phyloP scores from a whole-genome alignment of 2,888 invertebrate genomes.

The Artemia sp. region DNA sequence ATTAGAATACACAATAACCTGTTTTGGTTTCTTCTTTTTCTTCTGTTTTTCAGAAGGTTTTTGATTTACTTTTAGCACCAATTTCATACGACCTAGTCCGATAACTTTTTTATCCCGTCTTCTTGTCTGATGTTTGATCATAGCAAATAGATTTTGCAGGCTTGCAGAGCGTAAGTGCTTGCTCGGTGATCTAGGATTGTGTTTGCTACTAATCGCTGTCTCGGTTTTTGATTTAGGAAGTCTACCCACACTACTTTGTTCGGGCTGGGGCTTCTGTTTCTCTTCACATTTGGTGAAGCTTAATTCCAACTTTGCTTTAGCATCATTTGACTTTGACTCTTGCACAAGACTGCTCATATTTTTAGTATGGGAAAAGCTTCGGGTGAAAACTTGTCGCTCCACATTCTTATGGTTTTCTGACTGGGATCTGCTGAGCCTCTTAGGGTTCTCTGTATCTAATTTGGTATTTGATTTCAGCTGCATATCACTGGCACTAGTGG shows the following conservation, averaged over 20 bases:
- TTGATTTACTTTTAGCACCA: neutral
- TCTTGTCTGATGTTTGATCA: slow-evolving; percentile 6
- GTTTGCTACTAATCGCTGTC: neutral
- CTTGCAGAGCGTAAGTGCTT: neutral
- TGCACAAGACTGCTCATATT: neutral
- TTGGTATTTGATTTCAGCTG: neutral
- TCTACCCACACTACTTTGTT: neutral
- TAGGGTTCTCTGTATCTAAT: neutral
- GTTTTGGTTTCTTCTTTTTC: slow-evolving; percentile 33
- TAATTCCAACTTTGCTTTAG: neutral
- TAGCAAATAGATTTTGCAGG: neutral
- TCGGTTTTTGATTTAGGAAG: slow-evolving; percentile 11
- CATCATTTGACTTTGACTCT: neutral
- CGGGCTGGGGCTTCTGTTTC: neutral
- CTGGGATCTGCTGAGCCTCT: neutral
- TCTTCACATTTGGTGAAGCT: neutral
- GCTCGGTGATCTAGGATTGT: neutral
- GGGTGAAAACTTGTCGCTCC: slow-evolving; percentile 5
- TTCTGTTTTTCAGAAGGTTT: slow-evolving; percentile 11
- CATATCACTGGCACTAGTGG: neutral
- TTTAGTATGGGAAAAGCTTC: neutral
- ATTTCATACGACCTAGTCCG: slow-evolving; percentile 7
- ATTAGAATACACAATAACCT: slow-evolving; percentile 52
- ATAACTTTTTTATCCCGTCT: neutral
- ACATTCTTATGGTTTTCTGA: neutral